A percentile compares a stretch with the other conserved stretches of the same genome.
These are phyloP conservation scores for Ptychobarbus kaznakovi DNA, from an alignment of 2,797 vertebrate species.

Conservation along the genomic window DNA sequence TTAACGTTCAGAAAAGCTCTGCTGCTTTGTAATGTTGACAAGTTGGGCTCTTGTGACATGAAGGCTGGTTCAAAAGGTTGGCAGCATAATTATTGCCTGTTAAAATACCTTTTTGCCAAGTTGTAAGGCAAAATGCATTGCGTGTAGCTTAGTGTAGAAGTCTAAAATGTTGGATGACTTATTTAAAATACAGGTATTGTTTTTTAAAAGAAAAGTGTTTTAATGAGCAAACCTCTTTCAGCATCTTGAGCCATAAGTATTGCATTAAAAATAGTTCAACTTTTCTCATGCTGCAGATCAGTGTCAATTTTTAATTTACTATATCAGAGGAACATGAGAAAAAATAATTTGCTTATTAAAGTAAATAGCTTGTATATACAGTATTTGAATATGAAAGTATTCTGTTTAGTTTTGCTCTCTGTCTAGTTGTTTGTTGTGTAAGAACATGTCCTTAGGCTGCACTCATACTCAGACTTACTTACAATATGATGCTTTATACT, in stretches of 20 bases:
- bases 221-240: neutral
- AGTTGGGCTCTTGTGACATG: neutral
- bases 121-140: neutral
- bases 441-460: neutral
- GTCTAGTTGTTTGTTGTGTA: neutral
- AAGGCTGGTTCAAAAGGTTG: neutral
- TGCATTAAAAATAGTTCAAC: neutral
- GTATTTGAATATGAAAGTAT: neutral
- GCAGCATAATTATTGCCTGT: slow-evolving; percentile 14
- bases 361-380: neutral
- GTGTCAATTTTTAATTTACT: neutral
- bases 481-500: neutral
- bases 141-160: neutral
- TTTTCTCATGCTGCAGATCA: neutral
- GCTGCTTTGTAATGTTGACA: slow-evolving; percentile 18
- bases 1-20: slow-evolving; percentile 3
- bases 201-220: neutral
- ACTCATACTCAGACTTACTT: neutral
- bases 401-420: slow-evolving; percentile 6
- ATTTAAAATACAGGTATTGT: neutral
- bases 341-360: neutral
- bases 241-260: neutral
- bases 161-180: neutral
- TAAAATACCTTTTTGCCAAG: neutral
- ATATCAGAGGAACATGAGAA: neutral